A percentile compares a stretch with the other conserved stretches of the same genome.
phyloP scores from a whole-genome alignment of 2,113 vertebrate genomes.

The Lathamus discolor region DNA sequence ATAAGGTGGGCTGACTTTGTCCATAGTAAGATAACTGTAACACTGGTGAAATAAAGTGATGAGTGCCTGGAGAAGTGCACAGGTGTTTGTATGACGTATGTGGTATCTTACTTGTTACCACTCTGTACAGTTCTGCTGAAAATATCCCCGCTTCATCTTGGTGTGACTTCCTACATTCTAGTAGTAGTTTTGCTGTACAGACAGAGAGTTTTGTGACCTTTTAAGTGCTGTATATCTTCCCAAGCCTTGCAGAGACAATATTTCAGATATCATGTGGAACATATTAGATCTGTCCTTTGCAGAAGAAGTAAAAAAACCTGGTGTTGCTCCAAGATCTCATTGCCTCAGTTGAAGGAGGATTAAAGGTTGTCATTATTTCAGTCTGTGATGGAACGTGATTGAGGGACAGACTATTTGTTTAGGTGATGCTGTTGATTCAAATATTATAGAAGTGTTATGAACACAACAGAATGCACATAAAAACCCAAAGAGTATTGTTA shows the following conservation, averaged over 20 bases:
- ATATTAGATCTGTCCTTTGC: background rate
- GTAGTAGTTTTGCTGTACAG: background rate
- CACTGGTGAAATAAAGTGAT: background rate
- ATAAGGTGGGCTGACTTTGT: background rate
- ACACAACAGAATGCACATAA: slow-evolving; percentile 73
- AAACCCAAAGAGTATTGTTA: slow-evolving; percentile 83
- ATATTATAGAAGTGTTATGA: background rate
- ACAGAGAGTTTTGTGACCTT: background rate
- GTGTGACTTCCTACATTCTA: background rate
- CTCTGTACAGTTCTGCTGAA: background rate
- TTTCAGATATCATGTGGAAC: background rate
- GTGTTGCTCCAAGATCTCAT: background rate
- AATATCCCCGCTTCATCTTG: background rate
- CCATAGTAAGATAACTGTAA: background rate
- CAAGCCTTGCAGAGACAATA: background rate
- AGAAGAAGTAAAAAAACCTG: background rate
- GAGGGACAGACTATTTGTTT: background rate
- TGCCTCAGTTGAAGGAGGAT: fast-evolving
- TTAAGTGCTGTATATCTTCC: background rate
- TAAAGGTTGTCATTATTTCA: background rate
- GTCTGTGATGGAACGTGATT: background rate
- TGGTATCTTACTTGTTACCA: background rate
- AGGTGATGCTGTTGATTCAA: background rate
- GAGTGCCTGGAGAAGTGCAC: background rate
- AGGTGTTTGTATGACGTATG: background rate